Base-by-base conservation (phyloP, 2,797 vertebrate species). In the Poeciliopsis gracilis region DNA sequence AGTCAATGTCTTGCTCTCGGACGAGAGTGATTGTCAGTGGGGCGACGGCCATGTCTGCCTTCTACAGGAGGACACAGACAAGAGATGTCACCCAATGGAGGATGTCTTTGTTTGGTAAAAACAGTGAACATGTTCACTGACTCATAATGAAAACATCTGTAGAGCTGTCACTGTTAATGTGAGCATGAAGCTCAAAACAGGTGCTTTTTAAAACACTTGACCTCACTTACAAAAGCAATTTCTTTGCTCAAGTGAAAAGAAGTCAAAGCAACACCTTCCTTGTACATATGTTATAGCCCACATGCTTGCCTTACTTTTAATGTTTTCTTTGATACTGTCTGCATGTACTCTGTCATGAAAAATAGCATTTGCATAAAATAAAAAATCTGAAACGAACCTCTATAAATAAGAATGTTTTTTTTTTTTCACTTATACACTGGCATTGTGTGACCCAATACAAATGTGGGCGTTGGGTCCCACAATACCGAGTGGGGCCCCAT, bases 1-100 rank as follows among this genome's bases (percentile, higher is more conserved):
- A 99, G 93, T 99, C 98, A 75, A 99, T 99, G 84, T 99, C 97
- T 94, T 99, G 97, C 93, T 99, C 98, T 77, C 98, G 94, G 23
- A 99, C 98, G 88, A 99, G 93, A 3, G 98, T 99, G 94, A 99
- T 99, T 80, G 98, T 99, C 85, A 99, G 94, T 0, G 98, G 98
- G 18, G 98, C 98, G 33, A 99, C 97, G 0, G 98, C 98, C 77
- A 99, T 96, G 38, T 99, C 98, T 0, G 98, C 98, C 89, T 97
- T 97, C 98, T 99, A 94, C 72, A 72, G 90, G 63, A 36, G 71
- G 47, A 57, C 5, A 67, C 30, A 51, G 16, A 77, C 2, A 51
- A 8, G 28, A 66, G 41, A n/a, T 4, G n/a, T 67, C 15, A 73
- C 38, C 18, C 46, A 70, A 30, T 15, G 41, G 66, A 51, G 38